Base-by-base conservation (phyloP, 1,140 invertebrate genomes). In the Dolichoris vasculosae region DNA sequence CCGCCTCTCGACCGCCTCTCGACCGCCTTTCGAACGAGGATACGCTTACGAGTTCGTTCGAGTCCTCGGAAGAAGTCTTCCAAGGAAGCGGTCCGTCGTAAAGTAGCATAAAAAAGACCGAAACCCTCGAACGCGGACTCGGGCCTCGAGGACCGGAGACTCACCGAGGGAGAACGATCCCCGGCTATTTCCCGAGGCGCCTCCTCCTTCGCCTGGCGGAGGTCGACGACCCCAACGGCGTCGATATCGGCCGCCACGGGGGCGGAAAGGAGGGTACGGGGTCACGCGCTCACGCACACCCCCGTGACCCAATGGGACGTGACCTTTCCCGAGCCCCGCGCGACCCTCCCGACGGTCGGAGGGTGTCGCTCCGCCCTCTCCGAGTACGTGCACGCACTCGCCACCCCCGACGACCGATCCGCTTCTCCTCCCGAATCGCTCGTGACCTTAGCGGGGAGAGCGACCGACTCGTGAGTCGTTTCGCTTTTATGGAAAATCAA, bases 201-300 rank as follows among this genome's bases (percentile, higher is more conserved):
- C 67, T 69, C 35, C 9, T 20, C 30, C 9, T 46, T 26, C 23
- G 23, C 2, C 9, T 4, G 6, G 43, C 20, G 38, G 40, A 43
- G 43, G 38, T 46, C 71, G 71, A 46, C 43, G 71, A 75, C 20
- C 71, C 30, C 40, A 43, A 26, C 43, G 46, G 40, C n/a, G 43
- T 75, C 38, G 23, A 75, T 30, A 69, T 1, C 67, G 20, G 32
- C 17, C 69, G 38, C 6, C 3, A 40, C 20, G 75, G 48, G 11
- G 75, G 30, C 11, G 48, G 32, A 77, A 77, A 51, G 75, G 46
- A 77, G 75, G 48, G 26, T 30, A 55, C 43, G 75, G 15, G 75
- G 69, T 73, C 69, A 35, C 20, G 43, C 30, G 69, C 69, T 20
- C 26, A n/a, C 69, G 43, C 69, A 26, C 69, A 73, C 69, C 20